Evolutionary conservation across 1,140 invertebrate genomes (phyloP).

Genomic region (Diorhabda carinulata): DNA sequence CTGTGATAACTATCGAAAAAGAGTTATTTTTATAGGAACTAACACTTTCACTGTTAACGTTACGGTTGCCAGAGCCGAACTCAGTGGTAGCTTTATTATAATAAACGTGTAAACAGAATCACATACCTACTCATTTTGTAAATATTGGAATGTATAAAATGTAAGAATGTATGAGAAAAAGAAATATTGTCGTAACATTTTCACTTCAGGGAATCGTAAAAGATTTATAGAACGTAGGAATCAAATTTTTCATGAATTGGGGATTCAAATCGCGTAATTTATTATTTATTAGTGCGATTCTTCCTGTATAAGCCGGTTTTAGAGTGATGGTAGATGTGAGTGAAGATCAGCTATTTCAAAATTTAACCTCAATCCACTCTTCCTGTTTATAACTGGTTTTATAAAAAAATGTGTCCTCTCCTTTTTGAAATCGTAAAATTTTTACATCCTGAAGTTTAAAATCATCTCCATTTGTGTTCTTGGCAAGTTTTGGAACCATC

Average conservation of each 20-base stretch:
- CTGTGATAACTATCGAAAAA: too few species aligned
- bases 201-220: background rate
- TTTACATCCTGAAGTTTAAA: conserved; percentile 19
- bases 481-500: background rate
- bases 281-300: background rate
- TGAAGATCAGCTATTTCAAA: conserved; percentile 10
- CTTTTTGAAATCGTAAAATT: conserved; percentile 17
- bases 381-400: conserved; percentile 12
- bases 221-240: background rate
- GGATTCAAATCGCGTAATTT: background rate
- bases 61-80: too few species aligned
- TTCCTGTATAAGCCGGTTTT: background rate
- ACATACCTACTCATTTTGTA: too few species aligned
- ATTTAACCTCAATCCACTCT: conserved; percentile 10
- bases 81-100: too few species aligned
- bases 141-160: too few species aligned
- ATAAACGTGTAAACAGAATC: too few species aligned
- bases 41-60: too few species aligned
- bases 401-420: conserved; percentile 13
- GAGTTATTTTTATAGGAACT: too few species aligned
- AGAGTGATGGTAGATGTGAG: background rate
- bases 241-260: background rate
- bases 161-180: too few species aligned
- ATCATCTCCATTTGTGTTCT: conserved; percentile 5
- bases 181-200: too few species aligned